These are phyloP conservation scores for Felis chaus DNA, from an alignment of 2,113 vertebrate species.

Conservation along the genomic window DNA sequence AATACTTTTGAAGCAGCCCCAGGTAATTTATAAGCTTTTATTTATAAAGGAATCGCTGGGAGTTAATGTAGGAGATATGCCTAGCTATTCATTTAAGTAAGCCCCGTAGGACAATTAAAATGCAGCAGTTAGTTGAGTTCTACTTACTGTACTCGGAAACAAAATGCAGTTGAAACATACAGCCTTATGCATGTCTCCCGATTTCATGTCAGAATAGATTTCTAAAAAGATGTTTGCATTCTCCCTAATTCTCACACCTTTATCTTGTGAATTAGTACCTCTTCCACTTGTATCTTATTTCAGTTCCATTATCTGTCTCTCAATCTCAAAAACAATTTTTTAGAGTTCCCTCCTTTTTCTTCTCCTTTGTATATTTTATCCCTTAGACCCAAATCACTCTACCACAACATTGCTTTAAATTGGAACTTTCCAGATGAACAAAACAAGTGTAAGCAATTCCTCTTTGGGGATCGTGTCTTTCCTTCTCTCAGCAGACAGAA, in stretches of 20 bases:
- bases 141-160: background rate
- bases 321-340: background rate
- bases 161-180: background rate
- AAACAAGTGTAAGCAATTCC: background rate
- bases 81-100: slow-evolving; percentile 25
- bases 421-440: background rate
- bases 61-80: background rate
- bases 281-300: background rate
- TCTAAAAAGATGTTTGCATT: background rate
- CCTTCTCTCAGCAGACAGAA: background rate
- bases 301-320: background rate
- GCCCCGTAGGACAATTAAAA: slow-evolving; percentile 13
- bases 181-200: background rate
- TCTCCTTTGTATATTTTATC: slow-evolving; percentile 5
- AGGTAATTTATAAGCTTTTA: slow-evolving; percentile 28
- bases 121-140: slow-evolving; percentile 29
- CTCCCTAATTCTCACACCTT: background rate
- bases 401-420: background rate
- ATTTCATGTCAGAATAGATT: background rate
- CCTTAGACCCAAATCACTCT: background rate
- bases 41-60: slow-evolving; percentile 23
- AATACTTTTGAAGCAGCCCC: background rate
- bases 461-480: background rate
- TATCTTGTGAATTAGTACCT: background rate
- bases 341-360: background rate